phyloP scores from a whole-genome alignment of 2,888 invertebrate genomes.

The Malthinus flaveolus region DNA sequence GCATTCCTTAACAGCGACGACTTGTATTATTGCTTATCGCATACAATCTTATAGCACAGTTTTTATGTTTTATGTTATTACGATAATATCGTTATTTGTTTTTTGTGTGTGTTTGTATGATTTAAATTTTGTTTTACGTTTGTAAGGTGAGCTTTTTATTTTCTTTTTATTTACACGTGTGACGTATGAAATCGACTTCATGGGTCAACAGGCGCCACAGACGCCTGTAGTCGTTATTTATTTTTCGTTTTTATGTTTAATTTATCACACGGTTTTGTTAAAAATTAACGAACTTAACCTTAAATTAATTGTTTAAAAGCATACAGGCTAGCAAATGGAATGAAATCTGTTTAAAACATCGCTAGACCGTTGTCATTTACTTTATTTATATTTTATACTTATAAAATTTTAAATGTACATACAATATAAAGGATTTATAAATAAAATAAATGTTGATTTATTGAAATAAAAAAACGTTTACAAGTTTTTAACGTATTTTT shows the following conservation, averaged over 20 bases:
- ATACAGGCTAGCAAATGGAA: neutral
- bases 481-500: too few species aligned
- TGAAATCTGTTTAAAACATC: too few species aligned
- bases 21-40: conserved; percentile 31
- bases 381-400: too few species aligned
- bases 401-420: too few species aligned
- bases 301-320: neutral
- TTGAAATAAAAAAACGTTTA: too few species aligned
- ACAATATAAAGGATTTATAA: too few species aligned
- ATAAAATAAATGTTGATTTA: too few species aligned
- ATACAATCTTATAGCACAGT: too few species aligned
- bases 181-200: conserved; percentile 22
- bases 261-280: conserved; percentile 14
- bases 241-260: conserved; percentile 5
- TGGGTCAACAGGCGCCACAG: conserved; percentile 47
- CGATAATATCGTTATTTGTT: conserved; percentile 27
- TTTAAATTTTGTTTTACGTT: conserved; percentile 38
- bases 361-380: too few species aligned
- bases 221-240: conserved; percentile 33
- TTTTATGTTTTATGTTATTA: neutral
- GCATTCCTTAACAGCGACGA: conserved; percentile 43
- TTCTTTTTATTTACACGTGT: conserved; percentile 30
- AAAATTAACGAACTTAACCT: conserved; percentile 13
- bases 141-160: conserved; percentile 44
- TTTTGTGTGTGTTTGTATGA: conserved; percentile 36